Evolutionary conservation across 2,888 invertebrate species (phyloP).

Genomic region (Polyploca ridens): DNA sequence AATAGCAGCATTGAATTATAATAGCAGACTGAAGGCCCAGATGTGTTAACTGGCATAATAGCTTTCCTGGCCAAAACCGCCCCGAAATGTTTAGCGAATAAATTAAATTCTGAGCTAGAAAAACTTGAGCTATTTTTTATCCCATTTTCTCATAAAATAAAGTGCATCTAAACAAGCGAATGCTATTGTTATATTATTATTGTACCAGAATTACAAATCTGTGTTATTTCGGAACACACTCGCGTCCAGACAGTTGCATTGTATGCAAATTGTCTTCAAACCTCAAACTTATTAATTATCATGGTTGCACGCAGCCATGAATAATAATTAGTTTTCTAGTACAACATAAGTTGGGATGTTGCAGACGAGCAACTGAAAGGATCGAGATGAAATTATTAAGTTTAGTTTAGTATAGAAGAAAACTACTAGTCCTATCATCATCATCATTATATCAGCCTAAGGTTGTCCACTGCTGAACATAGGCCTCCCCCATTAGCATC

Average conservation of each 20-base stretch:
- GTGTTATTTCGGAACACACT: constrained; percentile 57
- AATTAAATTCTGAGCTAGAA: no score
- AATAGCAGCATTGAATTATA: no score
- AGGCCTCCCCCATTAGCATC: no score
- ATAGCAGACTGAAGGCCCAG: no score
- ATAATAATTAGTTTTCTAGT: constrained; percentile 68
- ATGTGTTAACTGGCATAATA: no score
- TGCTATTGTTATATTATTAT: constrained; percentile 20
- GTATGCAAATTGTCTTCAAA: constrained; percentile 74
- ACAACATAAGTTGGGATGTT: constrained; percentile 27
- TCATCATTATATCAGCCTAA: no score
- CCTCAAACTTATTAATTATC: constrained; percentile 83
- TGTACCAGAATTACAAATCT: constrained; percentile 29
- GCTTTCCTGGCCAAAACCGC: no score
- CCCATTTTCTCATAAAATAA: neutral
- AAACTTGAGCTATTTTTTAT: no score
- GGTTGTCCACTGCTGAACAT: no score
- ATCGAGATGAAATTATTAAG: constrained; percentile 14
- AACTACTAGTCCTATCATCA: no score
- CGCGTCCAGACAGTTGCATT: constrained; percentile 66
- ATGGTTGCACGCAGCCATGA: constrained; percentile 63
- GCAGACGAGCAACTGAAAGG: constrained; percentile 40
- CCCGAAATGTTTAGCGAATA: no score
- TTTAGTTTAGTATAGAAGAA: no score
- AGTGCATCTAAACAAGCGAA: neutral